A percentile compares a stretch with the other conserved stretches of the same genome.
phyloP scores from a whole-genome alignment of 2,113 vertebrate genomes.

The Grammomys surdaster region DNA sequence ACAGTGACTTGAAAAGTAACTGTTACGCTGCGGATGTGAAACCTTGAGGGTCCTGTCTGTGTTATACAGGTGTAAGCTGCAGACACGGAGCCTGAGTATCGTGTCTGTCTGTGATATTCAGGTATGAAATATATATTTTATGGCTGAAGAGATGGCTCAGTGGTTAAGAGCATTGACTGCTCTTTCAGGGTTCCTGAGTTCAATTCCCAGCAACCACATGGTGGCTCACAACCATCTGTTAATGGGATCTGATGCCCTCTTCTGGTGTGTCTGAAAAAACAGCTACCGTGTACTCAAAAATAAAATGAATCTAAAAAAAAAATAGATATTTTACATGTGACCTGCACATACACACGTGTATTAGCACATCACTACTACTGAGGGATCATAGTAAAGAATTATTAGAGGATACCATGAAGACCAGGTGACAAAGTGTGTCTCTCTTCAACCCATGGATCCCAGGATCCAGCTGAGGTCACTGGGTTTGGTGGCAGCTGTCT shows the following conservation, averaged over 20 bases:
- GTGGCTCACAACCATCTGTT: no score
- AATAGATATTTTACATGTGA: background rate
- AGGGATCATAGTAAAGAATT: conserved; percentile 1
- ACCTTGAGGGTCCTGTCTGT: background rate
- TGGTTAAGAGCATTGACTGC: no score
- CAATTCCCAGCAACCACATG: no score
- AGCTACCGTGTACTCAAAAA: no score
- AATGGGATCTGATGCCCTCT: no score
- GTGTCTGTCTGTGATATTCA: background rate
- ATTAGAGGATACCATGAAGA: background rate
- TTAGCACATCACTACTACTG: background rate
- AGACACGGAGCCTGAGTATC: background rate
- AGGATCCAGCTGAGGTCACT: background rate
- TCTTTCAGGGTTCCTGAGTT: no score
- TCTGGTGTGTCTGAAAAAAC: no score
- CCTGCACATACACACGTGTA: background rate
- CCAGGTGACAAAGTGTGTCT: background rate
- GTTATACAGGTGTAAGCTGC: background rate
- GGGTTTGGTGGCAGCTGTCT: background rate
- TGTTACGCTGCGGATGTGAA: background rate
- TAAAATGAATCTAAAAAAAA: no score
- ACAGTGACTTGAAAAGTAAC: background rate
- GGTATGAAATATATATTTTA: background rate
- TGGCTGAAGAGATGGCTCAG: no score
- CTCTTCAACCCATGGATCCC: background rate